A percentile compares a stretch with the other conserved stretches of the same genome.
Evolutionary conservation across 2,113 vertebrate species (phyloP).

Genomic region (Crotalus helleri): DNA sequence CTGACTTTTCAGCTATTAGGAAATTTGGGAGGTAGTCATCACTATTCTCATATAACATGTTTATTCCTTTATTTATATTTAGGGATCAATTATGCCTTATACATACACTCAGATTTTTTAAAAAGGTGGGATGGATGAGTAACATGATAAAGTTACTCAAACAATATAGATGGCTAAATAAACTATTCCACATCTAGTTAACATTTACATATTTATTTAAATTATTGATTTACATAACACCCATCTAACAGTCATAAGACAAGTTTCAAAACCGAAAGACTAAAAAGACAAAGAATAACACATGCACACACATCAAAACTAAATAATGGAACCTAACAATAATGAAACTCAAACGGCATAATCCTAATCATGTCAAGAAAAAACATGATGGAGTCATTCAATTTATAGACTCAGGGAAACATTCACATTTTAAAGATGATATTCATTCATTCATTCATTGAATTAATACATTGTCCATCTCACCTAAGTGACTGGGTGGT

Average conservation of each 20-base stretch:
- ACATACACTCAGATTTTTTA: background rate
- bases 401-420: background rate
- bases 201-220: background rate
- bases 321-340: background rate
- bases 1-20: background rate
- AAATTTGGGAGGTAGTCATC: background rate
- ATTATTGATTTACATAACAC: background rate
- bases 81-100: background rate
- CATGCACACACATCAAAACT: background rate
- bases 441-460: background rate
- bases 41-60: background rate
- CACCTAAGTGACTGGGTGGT: background rate
- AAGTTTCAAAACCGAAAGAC: background rate
- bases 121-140: background rate
- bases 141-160: background rate
- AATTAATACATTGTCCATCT: background rate
- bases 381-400: background rate
- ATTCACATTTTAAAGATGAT: background rate
- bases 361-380: background rate
- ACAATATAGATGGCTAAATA: background rate
- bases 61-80: background rate
- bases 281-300: background rate
- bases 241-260: background rate
- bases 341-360: background rate
- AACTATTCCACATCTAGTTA: background rate